Evolutionary conservation across 2,113 vertebrate genomes (phyloP).

Genomic region (human): GRCh38 chr1:10278001-10278500

Average conservation of each 20-base stretch:
- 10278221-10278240: background rate
- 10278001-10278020: constrained; percentile 99
- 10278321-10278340: background rate
- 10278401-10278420: constrained; percentile 22
- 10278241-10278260: background rate
- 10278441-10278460: constrained; percentile 15
- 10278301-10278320: background rate
- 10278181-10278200: background rate
- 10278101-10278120: constrained; percentile 98
- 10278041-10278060: constrained; percentile 98
- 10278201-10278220: background rate
- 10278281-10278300: background rate
- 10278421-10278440: constrained; percentile 44
- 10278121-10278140: constrained; percentile 95
- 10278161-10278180: background rate
- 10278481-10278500: constrained; percentile 3
- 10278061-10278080: constrained; percentile 96
- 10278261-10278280: background rate
- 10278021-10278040: constrained; percentile 98
- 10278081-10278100: constrained; percentile 96
- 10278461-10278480: constrained; percentile 17
- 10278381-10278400: background rate
- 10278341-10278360: background rate
- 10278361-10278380: constrained; percentile 1
- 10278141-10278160: background rate